These are phyloP conservation scores for Drosophila carrolli DNA, from an alignment of 1,140 invertebrate genomes.

Conservation along the genomic window DNA sequence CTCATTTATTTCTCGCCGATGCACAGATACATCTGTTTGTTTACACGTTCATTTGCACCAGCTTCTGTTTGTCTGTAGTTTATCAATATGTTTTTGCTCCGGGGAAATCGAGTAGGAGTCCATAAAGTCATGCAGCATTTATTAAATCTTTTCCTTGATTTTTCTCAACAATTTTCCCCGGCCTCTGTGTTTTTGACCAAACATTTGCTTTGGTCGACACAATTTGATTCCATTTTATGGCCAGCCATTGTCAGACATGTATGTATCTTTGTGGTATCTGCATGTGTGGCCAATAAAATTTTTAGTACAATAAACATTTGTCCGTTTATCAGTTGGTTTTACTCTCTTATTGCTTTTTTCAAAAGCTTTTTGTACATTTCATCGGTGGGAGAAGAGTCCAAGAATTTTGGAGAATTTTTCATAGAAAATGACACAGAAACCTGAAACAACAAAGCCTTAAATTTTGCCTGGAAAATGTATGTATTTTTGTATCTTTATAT, in stretches of 20 bases:
- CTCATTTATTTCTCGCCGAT: slow-evolving; percentile 62
- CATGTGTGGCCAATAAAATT: slow-evolving; percentile 63
- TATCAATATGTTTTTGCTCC: slow-evolving; percentile 46
- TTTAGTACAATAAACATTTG: slow-evolving; percentile 61
- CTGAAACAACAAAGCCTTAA: slow-evolving; percentile 44
- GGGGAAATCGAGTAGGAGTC: slow-evolving; percentile 4
- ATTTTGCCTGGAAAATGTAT: slow-evolving; percentile 5
- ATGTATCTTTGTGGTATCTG: slow-evolving; percentile 32
- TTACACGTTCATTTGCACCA: slow-evolving; percentile 42
- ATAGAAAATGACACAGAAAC: slow-evolving; percentile 44
- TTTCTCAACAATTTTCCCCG: slow-evolving; percentile 28
- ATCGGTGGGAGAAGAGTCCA: slow-evolving; percentile 20
- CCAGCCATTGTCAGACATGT: slow-evolving; percentile 54
- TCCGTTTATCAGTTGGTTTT: slow-evolving; percentile 61
- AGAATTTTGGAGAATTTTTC: slow-evolving; percentile 14
- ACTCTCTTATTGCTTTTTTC: slow-evolving; percentile 32
- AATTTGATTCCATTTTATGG: slow-evolving; percentile 77
- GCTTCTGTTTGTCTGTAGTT: slow-evolving; percentile 21
- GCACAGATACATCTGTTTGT: slow-evolving; percentile 58
- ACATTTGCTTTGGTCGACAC: slow-evolving; percentile 66
- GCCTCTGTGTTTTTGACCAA: slow-evolving; percentile 38
- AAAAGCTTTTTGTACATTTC: slow-evolving; percentile 56
- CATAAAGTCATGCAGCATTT: slow-evolving; percentile 52
- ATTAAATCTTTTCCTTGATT: slow-evolving; percentile 51
- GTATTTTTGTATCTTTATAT: slow-evolving; percentile 21